A percentile compares a stretch with the other conserved stretches of the same genome.
These are phyloP conservation scores for Myotis davidii DNA, from an alignment of 2,113 vertebrate species.

Conservation along the genomic window DNA sequence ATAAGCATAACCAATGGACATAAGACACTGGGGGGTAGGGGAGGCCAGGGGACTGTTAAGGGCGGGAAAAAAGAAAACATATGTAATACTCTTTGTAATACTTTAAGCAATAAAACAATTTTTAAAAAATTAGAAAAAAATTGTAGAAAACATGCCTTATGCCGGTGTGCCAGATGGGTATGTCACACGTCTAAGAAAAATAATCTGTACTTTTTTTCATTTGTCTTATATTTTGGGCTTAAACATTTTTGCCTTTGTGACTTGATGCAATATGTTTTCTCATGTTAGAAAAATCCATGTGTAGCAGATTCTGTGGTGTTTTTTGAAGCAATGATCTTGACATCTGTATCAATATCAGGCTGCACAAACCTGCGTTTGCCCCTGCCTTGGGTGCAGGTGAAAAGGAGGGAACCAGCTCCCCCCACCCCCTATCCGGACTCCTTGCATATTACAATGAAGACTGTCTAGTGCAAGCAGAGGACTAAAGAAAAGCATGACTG, in stretches of 20 bases:
- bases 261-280: not conserved
- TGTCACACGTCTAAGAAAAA: not conserved
- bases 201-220: not conserved
- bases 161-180: not conserved
- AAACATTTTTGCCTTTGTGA: not conserved
- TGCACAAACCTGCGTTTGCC: no score
- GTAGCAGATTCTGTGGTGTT: not conserved
- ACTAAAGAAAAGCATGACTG: not conserved
- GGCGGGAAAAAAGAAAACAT: no score
- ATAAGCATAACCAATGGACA: no score
- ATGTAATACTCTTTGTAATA: no score
- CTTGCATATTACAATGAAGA: not conserved
- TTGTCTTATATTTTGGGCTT: not conserved
- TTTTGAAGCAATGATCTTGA: no score
- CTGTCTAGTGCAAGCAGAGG: not conserved
- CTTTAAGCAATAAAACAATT: no score
- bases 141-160: no score
- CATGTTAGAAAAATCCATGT: not conserved
- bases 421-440: no score
- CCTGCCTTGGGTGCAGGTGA: accelerated
- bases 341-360: no score
- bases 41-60: no score
- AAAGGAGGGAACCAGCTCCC: not conserved
- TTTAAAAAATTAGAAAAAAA: no score
- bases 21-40: no score